Base-by-base conservation (phyloP, 1,140 invertebrate genomes). In the Penaeus japonicus region DNA sequence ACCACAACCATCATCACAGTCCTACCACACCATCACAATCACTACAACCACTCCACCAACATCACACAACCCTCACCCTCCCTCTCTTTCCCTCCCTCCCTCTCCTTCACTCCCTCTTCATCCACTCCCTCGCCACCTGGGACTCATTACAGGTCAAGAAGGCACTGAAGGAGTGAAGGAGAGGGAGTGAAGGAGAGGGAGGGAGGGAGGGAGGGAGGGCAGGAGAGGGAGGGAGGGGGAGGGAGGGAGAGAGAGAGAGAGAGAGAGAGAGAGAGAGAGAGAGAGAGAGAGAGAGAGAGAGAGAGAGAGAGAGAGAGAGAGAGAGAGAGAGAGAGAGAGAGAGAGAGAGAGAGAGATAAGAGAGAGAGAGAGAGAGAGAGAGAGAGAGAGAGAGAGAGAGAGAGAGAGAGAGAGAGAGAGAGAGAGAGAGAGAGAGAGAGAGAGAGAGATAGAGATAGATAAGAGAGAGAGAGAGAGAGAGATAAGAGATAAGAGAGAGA, bases 241-340 rank as follows among this genome's bases (percentile, higher is more conserved):
- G 55, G 65, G 81, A 39, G 24, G 70, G 59, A 84, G 20, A 84
- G 32, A 70, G 32, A 65, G 59, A 84, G 57, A 59, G 59, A 84
- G 32, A 32, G 55, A 32, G 15, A 84, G 82, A 12, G 30, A 47
- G 59, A 35, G 15, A 17, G 22, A 65, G 30, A 27, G 59, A 70
- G 39, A 70, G 27, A 70, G 78, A 54, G 39, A 54, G 78, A 80
- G 78, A 54, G 78, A 80, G 39, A 80, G 77, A 53, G 54, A 24
- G 30, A 79, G 35, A 24, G 27, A 24, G 77, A 47, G 35, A 24
- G 27, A 15, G 77, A 79, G 18, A 12, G 54, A 24, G 77, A 79
- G 35, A 53, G 54, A 77, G n/a, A 39, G n/a, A 4, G 73, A 35
- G 27, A 39, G 47, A 32, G 73, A 35, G 32, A n/a, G 24, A 35